Evolutionary conservation across 2,797 vertebrate genomes (phyloP).

Genomic region (Glossophaga mutica): DNA sequence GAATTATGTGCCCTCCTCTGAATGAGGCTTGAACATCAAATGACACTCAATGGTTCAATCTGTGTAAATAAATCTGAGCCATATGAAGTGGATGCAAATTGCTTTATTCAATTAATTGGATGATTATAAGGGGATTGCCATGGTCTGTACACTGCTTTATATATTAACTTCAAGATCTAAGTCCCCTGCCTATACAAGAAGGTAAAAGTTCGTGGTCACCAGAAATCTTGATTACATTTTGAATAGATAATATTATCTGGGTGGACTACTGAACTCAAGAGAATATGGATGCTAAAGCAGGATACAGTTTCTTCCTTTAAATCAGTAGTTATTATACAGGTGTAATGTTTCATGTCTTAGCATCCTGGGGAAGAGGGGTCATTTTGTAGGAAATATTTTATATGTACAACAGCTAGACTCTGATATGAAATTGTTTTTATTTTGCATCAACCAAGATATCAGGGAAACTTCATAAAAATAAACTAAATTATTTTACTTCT

Average conservation of each 20-base stretch:
- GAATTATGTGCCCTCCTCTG: constrained; percentile 52
- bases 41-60: constrained; percentile 51
- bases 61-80: constrained; percentile 59
- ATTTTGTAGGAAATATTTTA: neutral
- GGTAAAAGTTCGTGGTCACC: neutral
- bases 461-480: neutral
- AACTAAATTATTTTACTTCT: neutral
- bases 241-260: neutral
- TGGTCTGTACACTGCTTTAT: neutral
- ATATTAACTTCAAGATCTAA: constrained; percentile 1
- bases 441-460: neutral
- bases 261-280: neutral
- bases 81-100: constrained; percentile 56
- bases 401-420: neutral
- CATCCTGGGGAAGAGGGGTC: neutral
- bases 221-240: neutral
- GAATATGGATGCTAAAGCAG: neutral
- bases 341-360: neutral
- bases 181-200: neutral
- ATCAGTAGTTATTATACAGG: neutral
- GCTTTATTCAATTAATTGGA: constrained; percentile 38
- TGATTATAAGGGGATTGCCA: neutral
- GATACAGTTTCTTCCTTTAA: neutral
- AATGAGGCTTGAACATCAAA: constrained; percentile 49
- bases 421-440: neutral